Percentiles rank a stretch among this genome's conserved stretches.
Conservation (phyloP, 2,888 invertebrate genomes). For the Eupithecia centaureata region DNA sequence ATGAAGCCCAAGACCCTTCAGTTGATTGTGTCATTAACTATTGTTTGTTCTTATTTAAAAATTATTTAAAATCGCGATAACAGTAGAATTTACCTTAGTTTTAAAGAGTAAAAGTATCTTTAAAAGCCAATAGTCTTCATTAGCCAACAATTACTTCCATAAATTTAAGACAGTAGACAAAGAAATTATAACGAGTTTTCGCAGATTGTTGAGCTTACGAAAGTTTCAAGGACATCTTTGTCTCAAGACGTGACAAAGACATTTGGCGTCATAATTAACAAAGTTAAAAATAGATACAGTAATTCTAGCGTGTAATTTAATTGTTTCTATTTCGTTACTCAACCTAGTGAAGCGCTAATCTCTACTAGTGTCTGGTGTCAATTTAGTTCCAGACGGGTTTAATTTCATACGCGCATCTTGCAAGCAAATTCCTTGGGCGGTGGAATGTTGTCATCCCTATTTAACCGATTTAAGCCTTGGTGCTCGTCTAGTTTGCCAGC, state of each 20-base stretch:
- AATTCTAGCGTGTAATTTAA: slow-evolving; percentile 53
- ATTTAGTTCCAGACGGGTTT: slow-evolving; percentile 72
- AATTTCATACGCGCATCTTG: slow-evolving; percentile 57
- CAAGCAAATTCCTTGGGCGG: slow-evolving; percentile 50
- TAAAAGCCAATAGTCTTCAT: neutral
- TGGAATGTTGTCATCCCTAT: slow-evolving; percentile 35
- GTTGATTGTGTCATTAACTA: slow-evolving; percentile 44
- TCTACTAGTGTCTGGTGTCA: slow-evolving; percentile 58
- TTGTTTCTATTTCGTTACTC: slow-evolving; percentile 56
- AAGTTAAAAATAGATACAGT: slow-evolving; percentile 56
- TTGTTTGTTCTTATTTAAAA: slow-evolving; percentile 43
- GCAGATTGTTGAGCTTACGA: slow-evolving; percentile 10
- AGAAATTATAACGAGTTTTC: neutral
- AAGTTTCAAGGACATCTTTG: slow-evolving; percentile 41
- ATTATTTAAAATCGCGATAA: neutral
- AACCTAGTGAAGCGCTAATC: slow-evolving; percentile 50
- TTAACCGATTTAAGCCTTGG: slow-evolving; percentile 22
- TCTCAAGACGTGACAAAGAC: slow-evolving; percentile 42
- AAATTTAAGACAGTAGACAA: neutral
- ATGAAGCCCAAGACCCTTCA: slow-evolving; percentile 55
- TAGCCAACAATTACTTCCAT: neutral
- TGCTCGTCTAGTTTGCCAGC: neutral
- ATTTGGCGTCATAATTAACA: slow-evolving; percentile 38
- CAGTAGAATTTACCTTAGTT: neutral
- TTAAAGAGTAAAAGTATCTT: neutral